Evolutionary conservation across 2,113 vertebrate genomes (phyloP).

Genomic region (Orycteropus afer): DNA sequence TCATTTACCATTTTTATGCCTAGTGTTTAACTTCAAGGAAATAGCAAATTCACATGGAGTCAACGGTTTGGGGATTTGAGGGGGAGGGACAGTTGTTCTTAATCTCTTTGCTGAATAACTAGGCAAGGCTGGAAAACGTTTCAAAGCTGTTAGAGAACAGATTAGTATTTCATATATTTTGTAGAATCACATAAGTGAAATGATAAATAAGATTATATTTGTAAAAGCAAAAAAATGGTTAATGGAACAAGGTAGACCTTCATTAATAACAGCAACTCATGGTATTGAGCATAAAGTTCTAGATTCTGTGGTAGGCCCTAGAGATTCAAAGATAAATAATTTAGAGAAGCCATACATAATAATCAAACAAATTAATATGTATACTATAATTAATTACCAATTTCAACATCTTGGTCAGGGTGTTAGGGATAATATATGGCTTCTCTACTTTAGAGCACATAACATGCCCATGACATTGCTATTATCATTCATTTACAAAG

Average conservation of each 20-base stretch:
- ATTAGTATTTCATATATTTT: neutral
- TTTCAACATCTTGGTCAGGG: neutral
- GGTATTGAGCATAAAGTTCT: neutral
- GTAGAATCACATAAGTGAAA: neutral
- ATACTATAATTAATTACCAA: neutral
- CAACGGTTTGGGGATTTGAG: neutral
- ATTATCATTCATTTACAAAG: neutral
- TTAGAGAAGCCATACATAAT: neutral
- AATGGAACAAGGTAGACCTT: neutral
- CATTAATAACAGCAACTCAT: neutral
- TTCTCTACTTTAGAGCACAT: neutral
- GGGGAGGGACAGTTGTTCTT: neutral
- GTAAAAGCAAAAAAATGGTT: neutral
- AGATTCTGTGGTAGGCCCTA: neutral
- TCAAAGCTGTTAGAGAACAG: neutral
- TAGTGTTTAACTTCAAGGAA: conserved; percentile 47
- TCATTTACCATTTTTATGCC: conserved; percentile 54
- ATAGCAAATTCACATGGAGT: conserved; percentile 14
- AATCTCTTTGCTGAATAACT: conserved; percentile 5
- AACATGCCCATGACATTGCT: neutral
- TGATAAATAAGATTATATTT: neutral
- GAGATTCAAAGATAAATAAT: conserved; percentile 33
- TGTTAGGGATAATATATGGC: neutral
- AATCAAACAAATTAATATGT: neutral
- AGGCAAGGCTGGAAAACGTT: conserved; percentile 20